Percentiles rank a stretch among this genome's conserved stretches.
phyloP scores from a whole-genome alignment of 2,888 invertebrate genomes.

The Drosophila gaucha region DNA sequence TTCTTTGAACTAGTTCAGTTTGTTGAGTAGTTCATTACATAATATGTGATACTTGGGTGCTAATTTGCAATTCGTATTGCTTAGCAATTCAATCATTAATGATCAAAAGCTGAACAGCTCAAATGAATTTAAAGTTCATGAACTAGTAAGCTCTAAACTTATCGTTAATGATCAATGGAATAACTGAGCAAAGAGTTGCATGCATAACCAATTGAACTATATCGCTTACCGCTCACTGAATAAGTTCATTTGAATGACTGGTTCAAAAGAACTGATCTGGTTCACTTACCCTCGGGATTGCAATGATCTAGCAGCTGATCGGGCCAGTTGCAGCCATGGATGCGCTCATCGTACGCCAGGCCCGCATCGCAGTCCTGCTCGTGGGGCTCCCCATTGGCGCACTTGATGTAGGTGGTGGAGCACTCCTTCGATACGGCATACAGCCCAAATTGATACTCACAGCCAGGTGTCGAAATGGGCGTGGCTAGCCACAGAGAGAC shows the following conservation, averaged over 20 bases:
- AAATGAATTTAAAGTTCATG: background rate
- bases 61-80: too few relatives aligned
- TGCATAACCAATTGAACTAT: too few relatives aligned
- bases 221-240: too few relatives aligned
- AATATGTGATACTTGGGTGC: too few relatives aligned
- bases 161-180: too few relatives aligned
- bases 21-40: background rate
- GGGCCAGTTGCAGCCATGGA: conserved; percentile 97
- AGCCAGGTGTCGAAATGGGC: conserved; percentile 92
- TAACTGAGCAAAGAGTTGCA: too few relatives aligned
- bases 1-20: background rate
- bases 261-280: background rate
- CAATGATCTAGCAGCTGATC: conserved; percentile 94
- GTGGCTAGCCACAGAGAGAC: conserved; percentile 87
- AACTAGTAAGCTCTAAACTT: too few relatives aligned
- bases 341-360: conserved; percentile 94
- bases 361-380: conserved; percentile 94
- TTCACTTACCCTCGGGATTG: conserved; percentile 92
- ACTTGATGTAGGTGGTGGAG: conserved; percentile 94
- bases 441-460: conserved; percentile 95
- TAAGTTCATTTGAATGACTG: too few relatives aligned
- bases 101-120: too few relatives aligned
- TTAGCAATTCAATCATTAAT: too few relatives aligned
- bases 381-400: conserved; percentile 92
- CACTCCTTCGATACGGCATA: conserved; percentile 93